These are phyloP conservation scores for Halictus rubicundus DNA, from an alignment of 1,140 invertebrate genomes.

Conservation along the genomic window DNA sequence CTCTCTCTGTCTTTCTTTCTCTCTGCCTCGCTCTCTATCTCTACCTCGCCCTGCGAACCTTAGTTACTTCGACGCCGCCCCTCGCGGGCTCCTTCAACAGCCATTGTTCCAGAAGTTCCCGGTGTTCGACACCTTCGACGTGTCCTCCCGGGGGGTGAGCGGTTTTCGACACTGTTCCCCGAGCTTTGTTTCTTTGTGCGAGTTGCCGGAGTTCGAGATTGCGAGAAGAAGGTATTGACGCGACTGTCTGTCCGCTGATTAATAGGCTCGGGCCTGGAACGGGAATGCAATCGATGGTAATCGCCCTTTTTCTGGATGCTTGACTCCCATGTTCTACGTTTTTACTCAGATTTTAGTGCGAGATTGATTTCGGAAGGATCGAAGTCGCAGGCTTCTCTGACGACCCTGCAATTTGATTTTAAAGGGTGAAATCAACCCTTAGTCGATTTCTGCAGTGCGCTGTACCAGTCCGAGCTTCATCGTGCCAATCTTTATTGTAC, in stretches of 20 bases:
- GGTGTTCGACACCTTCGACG: not conserved
- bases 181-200: not conserved
- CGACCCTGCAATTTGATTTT: too few relatives aligned
- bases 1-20: conserved; percentile 4
- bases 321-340: too few relatives aligned
- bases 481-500: too few relatives aligned
- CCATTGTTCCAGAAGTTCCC: not conserved
- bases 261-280: not conserved
- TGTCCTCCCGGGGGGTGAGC: not conserved
- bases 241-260: not conserved
- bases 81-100: too few relatives aligned
- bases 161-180: not conserved
- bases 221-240: not conserved
- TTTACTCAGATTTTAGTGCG: too few relatives aligned
- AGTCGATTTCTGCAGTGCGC: too few relatives aligned
- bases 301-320: too few relatives aligned
- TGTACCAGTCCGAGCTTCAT: too few relatives aligned
- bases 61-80: too few relatives aligned
- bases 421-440: too few relatives aligned
- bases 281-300: not conserved
- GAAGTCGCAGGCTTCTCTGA: too few relatives aligned
- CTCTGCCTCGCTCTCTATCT: not conserved
- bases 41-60: not conserved
- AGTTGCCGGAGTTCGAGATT: not conserved
- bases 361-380: too few relatives aligned